Evolutionary conservation across 2,888 invertebrate genomes (phyloP), one percentile per base, ranked within the genome.

Genomic region (Ennomos erosarius): DNA sequence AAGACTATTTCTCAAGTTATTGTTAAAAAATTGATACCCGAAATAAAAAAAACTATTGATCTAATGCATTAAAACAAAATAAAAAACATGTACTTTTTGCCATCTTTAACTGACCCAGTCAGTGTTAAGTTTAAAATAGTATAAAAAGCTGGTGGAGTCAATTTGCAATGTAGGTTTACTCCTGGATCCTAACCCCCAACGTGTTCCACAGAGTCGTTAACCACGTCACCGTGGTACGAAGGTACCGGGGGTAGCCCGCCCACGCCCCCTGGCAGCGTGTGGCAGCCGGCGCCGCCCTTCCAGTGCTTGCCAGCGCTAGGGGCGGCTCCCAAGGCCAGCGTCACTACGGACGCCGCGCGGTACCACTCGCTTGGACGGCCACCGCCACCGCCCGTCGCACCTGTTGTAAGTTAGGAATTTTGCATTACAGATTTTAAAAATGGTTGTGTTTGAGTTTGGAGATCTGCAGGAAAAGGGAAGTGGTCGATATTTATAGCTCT

Each of bases 201-300:
- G 26, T 26, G 0, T 6, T 26, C 26, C 26, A 26, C 69, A 87
- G 88, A 87, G 49, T 69, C 86, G 3, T 58, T 82, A n/a, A 81
- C 69, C 48, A 63, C 71, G 35, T 78, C 82, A 8, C 77, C 82
- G 0, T 82, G 81, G 79, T 67, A 73, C 33, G 88, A 84, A 38
- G 63, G 64, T 0, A 39, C 71, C 1, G 74, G 78, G 1, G 81
- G 88, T 34, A 79, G 84, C 13, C 84, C 88, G 1, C 89, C 88
- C 0, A 82, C 90, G 1, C 88, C 92, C 1, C 85, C 89, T 9
- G 87, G 85, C 62, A 89, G 88, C 66, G 64, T 87, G 54, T 92
- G 92, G 92, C 87, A 85, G 70, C 91, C 91, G 1, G 90, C 92
- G 55, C 92, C 92, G 1, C 87, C 89, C 0, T 91, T 90, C 74